These are phyloP conservation scores for Dolomedes plantarius DNA, from an alignment of 2,888 invertebrate species.

Conservation along the genomic window DNA sequence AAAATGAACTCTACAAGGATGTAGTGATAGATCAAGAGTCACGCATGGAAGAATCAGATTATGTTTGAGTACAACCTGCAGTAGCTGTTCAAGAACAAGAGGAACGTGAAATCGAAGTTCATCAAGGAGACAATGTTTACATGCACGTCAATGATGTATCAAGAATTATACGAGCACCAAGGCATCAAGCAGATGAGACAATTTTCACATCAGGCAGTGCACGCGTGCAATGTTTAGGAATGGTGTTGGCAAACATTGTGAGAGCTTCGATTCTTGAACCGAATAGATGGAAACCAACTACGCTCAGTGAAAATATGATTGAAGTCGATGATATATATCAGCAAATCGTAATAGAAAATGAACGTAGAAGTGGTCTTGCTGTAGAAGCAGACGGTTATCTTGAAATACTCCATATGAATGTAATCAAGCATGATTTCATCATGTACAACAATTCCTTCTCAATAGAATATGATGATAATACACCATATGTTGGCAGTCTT, in stretches of 20 bases:
- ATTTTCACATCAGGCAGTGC: constrained; percentile 32
- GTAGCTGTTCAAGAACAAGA: background rate
- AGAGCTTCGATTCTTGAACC: constrained; percentile 37
- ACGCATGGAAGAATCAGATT: constrained; percentile 21
- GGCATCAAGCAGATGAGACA: constrained; percentile 26
- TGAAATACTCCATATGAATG: background rate
- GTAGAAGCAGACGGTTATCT: constrained; percentile 8
- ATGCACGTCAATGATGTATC: constrained; percentile 6
- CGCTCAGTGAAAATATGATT: constrained; percentile 22
- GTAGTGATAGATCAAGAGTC: constrained; percentile 26
- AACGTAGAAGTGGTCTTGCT: constrained; percentile 18
- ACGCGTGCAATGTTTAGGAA: constrained; percentile 41
- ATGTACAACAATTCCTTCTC: constrained; percentile 8
- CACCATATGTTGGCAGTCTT: constrained; percentile 19
- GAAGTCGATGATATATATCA: constrained; percentile 26
- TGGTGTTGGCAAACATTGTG: constrained; percentile 52
- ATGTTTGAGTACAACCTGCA: constrained; percentile 22
- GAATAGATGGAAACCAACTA: constrained; percentile 12
- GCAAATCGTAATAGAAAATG: constrained; percentile 37
- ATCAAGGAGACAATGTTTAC: constrained; percentile 18
- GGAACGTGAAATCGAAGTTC: constrained; percentile 12
- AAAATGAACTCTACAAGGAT: constrained; percentile 60
- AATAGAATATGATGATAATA: constrained; percentile 27
- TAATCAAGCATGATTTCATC: constrained; percentile 1
- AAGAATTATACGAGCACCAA: constrained; percentile 31